Evolutionary conservation across 1,140 invertebrate species (phyloP), one percentile per base, ranked within the genome.

Genomic region (Chelonus insularis): DNA sequence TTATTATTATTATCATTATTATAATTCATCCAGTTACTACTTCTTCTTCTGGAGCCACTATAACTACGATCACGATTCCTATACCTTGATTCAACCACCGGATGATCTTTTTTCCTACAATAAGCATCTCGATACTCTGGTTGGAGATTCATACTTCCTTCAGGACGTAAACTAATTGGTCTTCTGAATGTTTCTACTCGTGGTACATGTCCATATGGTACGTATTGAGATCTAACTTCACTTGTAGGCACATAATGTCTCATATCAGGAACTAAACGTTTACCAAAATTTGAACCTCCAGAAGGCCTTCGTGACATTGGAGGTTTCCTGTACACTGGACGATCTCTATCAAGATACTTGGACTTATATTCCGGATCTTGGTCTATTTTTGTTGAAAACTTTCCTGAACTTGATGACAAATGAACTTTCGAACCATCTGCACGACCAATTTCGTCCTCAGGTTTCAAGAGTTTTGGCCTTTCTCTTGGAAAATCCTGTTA

Each of bases 121-220:
- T 77, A 78, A 16, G 71, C 70, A 14, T 76, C 81, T 48, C 77
- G 76, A 59, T 85, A 84, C 64, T 86, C 83, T 0, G 83, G 83
- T 48, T 80, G 76, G 37, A 80, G 71, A 16, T 84, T 78, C 20
- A 82, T 72, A 9, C 72, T 71, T 8, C 77, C 76, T 39, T 82
- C 79, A 11, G 81, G 55, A 29, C 74, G 74, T 16, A 81, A 62
- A 64, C 68, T 80, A 0, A 72, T 54, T 5, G 76, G 70, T 66
- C 77, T 77, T 45, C 68, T 74, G 2, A 78, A 50, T 0, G 66
- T 74, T 12, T 77, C 72, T 4, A 71, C 64, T 8, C 66, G 69
- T 0, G 77, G 72, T 11, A 77, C 48, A 2, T 69, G 68, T 14
- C 74, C 70, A 4, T 77, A 76, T 16, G 70, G 61, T 9, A 76